Evolutionary conservation across 2,888 invertebrate genomes (phyloP).

Genomic region (Melanophora roralis): DNA sequence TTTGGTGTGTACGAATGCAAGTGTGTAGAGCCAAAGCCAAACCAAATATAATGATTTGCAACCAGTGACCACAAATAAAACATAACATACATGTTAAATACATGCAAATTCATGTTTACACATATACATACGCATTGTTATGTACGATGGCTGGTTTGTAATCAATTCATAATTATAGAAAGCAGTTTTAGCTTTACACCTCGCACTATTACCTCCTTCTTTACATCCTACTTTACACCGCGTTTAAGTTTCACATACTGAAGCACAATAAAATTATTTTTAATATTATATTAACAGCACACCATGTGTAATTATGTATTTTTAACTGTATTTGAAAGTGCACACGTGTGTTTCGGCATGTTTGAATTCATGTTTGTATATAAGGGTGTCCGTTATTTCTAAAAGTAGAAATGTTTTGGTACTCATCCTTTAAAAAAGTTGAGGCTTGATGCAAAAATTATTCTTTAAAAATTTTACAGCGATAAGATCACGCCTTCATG

Average conservation of each 20-base stretch:
- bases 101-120: background rate
- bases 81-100: slow-evolving; percentile 38
- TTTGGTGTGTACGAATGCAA: background rate
- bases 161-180: no score
- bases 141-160: slow-evolving; percentile 2
- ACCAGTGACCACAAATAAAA: slow-evolving; percentile 58
- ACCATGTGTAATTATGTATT: background rate
- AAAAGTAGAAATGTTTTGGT: no score
- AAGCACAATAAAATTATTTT: background rate
- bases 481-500: no score
- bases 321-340: background rate
- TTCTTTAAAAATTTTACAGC: no score
- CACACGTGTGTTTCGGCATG: background rate
- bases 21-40: slow-evolving; percentile 4
- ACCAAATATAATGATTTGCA: slow-evolving; percentile 57
- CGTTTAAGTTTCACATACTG: no score
- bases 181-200: background rate
- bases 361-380: background rate
- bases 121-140: background rate
- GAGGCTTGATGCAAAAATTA: no score
- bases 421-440: no score
- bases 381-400: no score
- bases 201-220: background rate
- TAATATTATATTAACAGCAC: slow-evolving; percentile 12
- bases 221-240: no score